These are phyloP conservation scores for Drosophila eugracilis DNA, from an alignment of 1,140 invertebrate genomes.

Conservation along the genomic window DNA sequence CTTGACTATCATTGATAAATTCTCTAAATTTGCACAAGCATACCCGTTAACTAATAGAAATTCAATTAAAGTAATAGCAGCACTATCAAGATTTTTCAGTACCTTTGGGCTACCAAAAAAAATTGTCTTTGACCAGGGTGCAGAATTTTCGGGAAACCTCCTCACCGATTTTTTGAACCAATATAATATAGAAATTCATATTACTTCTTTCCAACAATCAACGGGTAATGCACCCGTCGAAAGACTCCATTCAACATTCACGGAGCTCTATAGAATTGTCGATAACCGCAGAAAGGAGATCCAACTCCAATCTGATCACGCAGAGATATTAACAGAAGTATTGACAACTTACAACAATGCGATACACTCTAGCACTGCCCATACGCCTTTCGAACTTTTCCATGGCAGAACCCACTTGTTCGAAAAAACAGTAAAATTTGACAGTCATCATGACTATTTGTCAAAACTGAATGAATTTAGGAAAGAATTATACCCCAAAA, in stretches of 20 bases:
- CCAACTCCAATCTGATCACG: background rate
- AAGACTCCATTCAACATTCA: background rate
- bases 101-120: background rate
- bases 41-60: background rate
- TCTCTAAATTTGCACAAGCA: background rate
- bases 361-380: background rate
- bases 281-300: background rate
- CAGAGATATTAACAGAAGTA: background rate
- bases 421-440: background rate
- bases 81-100: background rate
- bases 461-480: background rate
- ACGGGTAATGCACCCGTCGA: background rate
- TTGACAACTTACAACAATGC: no score
- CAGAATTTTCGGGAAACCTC: background rate
- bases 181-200: background rate
- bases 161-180: background rate
- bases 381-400: background rate
- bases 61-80: background rate
- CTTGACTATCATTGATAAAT: background rate
- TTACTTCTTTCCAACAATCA: background rate
- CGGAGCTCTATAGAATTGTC: background rate
- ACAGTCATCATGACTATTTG: background rate
- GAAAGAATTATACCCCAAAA: background rate
- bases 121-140: background rate
- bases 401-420: constrained; percentile 1